Conservation (phyloP, 1,140 invertebrate genomes). For the Frieseomelitta varia region DNA sequence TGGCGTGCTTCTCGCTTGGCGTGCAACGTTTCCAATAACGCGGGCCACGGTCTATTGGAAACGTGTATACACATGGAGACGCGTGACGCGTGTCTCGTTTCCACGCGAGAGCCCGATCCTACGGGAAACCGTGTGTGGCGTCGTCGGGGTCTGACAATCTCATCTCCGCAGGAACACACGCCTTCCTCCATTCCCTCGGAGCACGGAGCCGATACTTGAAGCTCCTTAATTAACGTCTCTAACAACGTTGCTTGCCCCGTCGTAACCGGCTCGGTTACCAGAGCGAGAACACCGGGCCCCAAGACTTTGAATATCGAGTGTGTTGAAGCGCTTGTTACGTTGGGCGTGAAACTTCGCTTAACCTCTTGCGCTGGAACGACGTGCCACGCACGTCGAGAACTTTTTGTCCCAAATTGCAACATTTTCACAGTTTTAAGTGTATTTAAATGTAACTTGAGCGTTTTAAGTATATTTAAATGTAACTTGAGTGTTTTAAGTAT, state of each 20-base stretch:
- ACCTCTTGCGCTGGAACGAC: too few relatives aligned
- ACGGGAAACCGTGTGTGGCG: constrained; percentile 46
- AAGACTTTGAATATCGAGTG: constrained; percentile 13
- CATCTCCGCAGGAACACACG: constrained; percentile 61
- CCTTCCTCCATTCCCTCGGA: constrained; percentile 4
- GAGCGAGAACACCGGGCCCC: neutral
- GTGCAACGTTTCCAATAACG: constrained; percentile 54
- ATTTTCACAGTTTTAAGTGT: too few relatives aligned
- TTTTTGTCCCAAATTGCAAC: too few relatives aligned
- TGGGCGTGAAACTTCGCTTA: neutral
- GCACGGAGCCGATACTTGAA: constrained; percentile 38
- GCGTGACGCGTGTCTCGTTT: constrained; percentile 42
- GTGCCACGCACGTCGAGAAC: too few relatives aligned
- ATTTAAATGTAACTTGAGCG: too few relatives aligned
- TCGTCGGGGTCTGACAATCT: constrained; percentile 58
- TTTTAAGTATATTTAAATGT: too few relatives aligned
- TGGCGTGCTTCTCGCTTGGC: neutral
- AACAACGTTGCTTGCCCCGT: constrained; percentile 51
- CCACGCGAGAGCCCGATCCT: neutral
- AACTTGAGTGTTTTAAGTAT: too few relatives aligned
- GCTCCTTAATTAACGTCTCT: constrained; percentile 67
- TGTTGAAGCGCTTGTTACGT: neutral
- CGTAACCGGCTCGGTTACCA: constrained; percentile 20
- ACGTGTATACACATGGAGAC: constrained; percentile 16
- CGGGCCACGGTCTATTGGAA: neutral